A percentile compares a stretch with the other conserved stretches of the same genome.
Conservation (phyloP, 2,888 invertebrate species). For the Ophion slaviceki region DNA sequence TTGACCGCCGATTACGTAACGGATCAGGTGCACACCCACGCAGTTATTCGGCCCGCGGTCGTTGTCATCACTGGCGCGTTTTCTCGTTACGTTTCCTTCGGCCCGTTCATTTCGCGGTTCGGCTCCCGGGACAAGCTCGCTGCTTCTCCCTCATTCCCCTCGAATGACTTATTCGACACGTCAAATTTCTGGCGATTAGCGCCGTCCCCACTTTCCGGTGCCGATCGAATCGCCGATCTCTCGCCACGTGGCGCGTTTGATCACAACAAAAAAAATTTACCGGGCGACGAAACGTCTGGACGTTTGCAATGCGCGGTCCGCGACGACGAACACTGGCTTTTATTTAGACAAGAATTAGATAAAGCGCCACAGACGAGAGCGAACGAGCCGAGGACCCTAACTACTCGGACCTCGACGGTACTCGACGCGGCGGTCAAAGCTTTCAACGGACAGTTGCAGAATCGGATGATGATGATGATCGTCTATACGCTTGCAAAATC, state of each 20-base stretch:
- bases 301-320: slow-evolving; percentile 48
- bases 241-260: neutral
- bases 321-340: slow-evolving; percentile 52
- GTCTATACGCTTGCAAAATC: slow-evolving; percentile 69
- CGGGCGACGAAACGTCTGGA: neutral
- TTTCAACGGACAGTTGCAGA: slow-evolving; percentile 55
- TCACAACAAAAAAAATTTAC: neutral
- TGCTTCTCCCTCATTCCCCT: neutral
- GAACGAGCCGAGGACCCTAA: slow-evolving; percentile 21
- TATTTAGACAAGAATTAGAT: neutral
- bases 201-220: neutral
- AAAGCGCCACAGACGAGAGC: neutral
- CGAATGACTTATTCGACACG: neutral
- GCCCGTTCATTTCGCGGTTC: slow-evolving; percentile 52
- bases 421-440: slow-evolving; percentile 31
- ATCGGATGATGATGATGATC: neutral
- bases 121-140: slow-evolving; percentile 24
- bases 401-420: slow-evolving; percentile 27
- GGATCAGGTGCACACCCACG: slow-evolving; percentile 58
- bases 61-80: slow-evolving; percentile 45
- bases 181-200: neutral
- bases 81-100: slow-evolving; percentile 53
- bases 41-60: slow-evolving; percentile 45
- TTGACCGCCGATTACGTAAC: slow-evolving; percentile 59
- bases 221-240: neutral